Evolutionary conservation across 2,113 vertebrate species (phyloP), one percentile per base, ranked within the genome.

Genomic region (Danionella cerebrum): DNA sequence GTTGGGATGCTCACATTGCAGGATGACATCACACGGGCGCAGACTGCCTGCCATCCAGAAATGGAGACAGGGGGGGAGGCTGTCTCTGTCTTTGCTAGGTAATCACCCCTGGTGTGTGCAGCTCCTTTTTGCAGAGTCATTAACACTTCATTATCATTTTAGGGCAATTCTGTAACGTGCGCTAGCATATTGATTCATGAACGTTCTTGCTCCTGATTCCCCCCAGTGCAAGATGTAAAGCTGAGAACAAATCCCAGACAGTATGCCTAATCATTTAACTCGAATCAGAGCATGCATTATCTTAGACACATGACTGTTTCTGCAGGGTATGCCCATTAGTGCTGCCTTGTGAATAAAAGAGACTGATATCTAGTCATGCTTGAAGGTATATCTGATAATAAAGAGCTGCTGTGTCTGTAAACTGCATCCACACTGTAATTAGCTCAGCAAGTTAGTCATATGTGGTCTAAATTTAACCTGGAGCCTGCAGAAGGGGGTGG

Each of bases 1-100:
- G 67, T 44, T 29, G 79, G 78, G 81, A 79, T 41, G 71, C 79
- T 84, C 83, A 77, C 78, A 73, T 85, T 83, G 78, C 83, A 83
- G 48, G 75, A 86, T 87, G 85, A 89, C 84, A 84, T 89, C 86
- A 89, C 65, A 83, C 68, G 42, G 63, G 53, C 68, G 62, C 75
- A 38, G 48, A 66, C 55, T 44, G 45, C 65, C 63, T 75, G 68
- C 57, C 41, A 45, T 31, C 58, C 67, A 55, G 60, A 55, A 52
- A 54, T 27, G 57, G 63, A 36, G 74, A 57, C 14, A n/a, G n/a
- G 45, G 42, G 47, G 33, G 31, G 13, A 24, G 18, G 29, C 21
- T 38, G 45, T 16, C 39, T 76, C 38, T 42, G 42, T 25, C 47
- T 66, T 59, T 74, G 33, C 50, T 65, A 54, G 38, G 39, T 71